Conservation (phyloP, 1,140 invertebrate genomes). For the Drosophila azteca region DNA sequence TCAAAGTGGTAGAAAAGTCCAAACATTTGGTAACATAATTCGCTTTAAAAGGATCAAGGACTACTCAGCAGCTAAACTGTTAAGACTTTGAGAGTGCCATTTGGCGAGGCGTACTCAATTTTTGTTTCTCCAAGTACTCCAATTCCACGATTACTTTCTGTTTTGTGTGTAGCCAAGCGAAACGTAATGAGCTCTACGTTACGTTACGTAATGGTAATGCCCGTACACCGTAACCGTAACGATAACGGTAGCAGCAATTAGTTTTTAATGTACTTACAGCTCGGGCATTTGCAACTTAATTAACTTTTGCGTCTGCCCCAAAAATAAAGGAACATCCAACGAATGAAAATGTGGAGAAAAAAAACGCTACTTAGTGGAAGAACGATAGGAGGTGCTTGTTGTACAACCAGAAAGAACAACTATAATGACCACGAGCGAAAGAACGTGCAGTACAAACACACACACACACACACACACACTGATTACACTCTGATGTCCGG, state of each 20-base stretch:
- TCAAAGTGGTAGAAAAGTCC: too few species aligned
- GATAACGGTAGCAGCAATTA: slow-evolving; percentile 67
- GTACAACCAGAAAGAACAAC: slow-evolving; percentile 35
- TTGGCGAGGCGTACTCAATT: slow-evolving; percentile 3
- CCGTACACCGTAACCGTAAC: slow-evolving; percentile 44
- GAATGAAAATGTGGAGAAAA: slow-evolving; percentile 10
- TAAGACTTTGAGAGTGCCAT: slow-evolving; percentile 12
- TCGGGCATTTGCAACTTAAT: slow-evolving; percentile 75
- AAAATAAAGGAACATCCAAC: slow-evolving; percentile 16
- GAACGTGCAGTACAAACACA: slow-evolving; percentile 32
- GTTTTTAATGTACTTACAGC: slow-evolving; percentile 68
- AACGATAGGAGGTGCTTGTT: slow-evolving; percentile 32
- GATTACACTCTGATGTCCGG: not conserved
- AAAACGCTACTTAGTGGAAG: not conserved
- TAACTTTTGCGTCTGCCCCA: slow-evolving; percentile 43
- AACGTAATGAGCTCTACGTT: slow-evolving; percentile 60
- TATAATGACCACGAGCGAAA: slow-evolving; percentile 58
- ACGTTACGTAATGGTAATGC: slow-evolving; percentile 50
- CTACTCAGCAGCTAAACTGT: too few species aligned
- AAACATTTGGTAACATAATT: too few species aligned
- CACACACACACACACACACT: slow-evolving; percentile 18
- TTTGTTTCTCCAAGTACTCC: too few species aligned
- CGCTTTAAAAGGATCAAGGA: too few species aligned
- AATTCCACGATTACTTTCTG: not conserved
- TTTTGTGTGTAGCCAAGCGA: slow-evolving; percentile 49